phyloP scores from a whole-genome alignment of 1,140 invertebrate species.

The Calliopsis andreniformis region DNA sequence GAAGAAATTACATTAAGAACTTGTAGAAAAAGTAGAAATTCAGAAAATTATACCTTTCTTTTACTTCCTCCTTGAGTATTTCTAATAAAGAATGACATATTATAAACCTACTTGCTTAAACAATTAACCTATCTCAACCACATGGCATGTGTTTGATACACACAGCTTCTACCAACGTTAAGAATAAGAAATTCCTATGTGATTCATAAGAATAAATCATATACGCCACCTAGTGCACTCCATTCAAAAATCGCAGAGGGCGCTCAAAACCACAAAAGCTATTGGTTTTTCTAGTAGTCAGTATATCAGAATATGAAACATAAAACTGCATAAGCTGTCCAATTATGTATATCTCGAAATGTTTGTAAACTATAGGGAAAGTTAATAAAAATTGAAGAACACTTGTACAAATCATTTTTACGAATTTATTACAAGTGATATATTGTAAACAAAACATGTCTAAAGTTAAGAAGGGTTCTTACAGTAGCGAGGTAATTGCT shows the following conservation, averaged over 20 bases:
- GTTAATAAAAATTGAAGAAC: neutral
- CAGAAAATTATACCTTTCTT: conserved; percentile 69
- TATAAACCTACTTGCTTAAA: conserved; percentile 20
- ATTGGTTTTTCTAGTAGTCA: too few relatives aligned
- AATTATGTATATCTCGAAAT: neutral
- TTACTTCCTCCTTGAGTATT: conserved; percentile 62
- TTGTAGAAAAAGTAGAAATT: conserved; percentile 12
- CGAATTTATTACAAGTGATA: neutral
- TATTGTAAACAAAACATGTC: conserved; percentile 45
- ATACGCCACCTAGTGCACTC: too few relatives aligned
- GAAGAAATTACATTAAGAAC: neutral
- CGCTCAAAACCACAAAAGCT: too few relatives aligned
- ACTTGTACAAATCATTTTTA: neutral
- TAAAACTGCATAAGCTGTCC: too few relatives aligned
- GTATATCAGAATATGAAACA: too few relatives aligned
- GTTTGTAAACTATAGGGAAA: neutral
- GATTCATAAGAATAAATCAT: too few relatives aligned
- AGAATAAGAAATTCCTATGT: neutral
- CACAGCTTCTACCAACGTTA: neutral
- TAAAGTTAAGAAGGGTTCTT: conserved; percentile 33
- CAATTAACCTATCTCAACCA: conserved; percentile 29
- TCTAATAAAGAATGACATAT: conserved; percentile 75
- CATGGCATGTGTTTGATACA: conserved; percentile 29
- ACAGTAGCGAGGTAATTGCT: conserved; percentile 44
- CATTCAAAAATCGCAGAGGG: too few relatives aligned